Base-by-base conservation (phyloP, 1,140 invertebrate genomes). In the Idris sp. region DNA sequence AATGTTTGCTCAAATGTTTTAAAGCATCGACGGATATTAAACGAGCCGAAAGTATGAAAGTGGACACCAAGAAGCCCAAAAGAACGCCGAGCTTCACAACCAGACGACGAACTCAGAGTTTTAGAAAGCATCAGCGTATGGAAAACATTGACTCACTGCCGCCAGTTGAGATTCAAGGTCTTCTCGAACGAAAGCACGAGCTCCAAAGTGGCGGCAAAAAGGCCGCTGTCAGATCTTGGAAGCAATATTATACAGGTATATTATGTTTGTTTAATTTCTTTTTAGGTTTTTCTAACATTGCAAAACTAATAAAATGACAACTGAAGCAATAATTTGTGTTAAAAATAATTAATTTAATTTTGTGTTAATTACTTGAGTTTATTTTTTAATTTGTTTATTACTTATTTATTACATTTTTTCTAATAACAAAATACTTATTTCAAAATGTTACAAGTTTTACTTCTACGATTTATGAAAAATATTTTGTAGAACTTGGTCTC, bases 41-140 rank as follows among this genome's bases (percentile, higher is more conserved):
- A 81, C 89, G 95, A 10, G 94, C 95, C 0, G 95, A 96, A 83
- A 96, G 94, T 84, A 95, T 97, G 94, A 95, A 94, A 79, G 91
- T 94, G 0, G 91, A 93, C 53, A 87, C 88, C 3, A 89, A 89
- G 76, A 94, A 94, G 64, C 91, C 94, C 4, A 96, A 97, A 83
- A 90, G 96, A 68, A 98, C 96, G 0, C 96, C 97, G 0, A 97
- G 96, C 74, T 98, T 99, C 84, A 98, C 95, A 3, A 98, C 97
- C 0, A 90, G 96, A 11, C 89, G 97, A 38, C 89, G 95, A 68
- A 96, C 95, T 6, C 94, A 96, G 80, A 97, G 95, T 84, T 97
- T 97, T 89, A 87, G 94, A 6, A 93, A 95, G 77, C 90, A 93
- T 74, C 90, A 93, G 51, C 89, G 91, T 46, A 89, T 93, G 79